phyloP scores from a whole-genome alignment of 37 sponge, comb jelly and placozoan genomes.

The Dysidea cf. avara region DNA sequence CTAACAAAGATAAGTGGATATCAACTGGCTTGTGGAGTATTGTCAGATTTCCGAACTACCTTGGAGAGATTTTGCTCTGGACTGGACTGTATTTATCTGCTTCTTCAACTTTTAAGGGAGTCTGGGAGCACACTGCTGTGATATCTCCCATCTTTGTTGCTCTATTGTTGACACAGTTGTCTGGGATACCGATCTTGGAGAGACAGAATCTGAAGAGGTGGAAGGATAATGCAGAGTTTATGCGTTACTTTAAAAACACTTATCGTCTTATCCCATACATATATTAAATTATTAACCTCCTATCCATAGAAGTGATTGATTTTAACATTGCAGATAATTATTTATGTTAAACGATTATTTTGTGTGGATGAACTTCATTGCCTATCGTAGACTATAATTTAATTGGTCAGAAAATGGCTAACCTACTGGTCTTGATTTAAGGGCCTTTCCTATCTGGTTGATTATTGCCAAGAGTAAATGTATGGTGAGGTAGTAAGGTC shows the following conservation, averaged over 20 bases:
- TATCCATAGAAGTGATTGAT: too few relatives aligned
- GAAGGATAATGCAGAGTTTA: slow-evolving; percentile 68
- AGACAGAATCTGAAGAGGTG: slow-evolving; percentile 62
- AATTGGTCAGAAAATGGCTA: too few relatives aligned
- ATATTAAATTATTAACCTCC: slow-evolving; percentile 33
- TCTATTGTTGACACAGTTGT: slow-evolving; percentile 61
- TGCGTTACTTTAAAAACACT: slow-evolving; percentile 60
- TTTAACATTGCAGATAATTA: too few relatives aligned
- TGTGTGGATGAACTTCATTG: too few relatives aligned
- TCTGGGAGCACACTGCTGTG: slow-evolving; percentile 53
- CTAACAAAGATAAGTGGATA: slow-evolving; percentile 79
- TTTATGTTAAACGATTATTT: too few relatives aligned
- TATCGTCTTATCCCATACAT: slow-evolving; percentile 75
- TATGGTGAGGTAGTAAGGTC: too few relatives aligned
- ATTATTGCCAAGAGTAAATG: too few relatives aligned
- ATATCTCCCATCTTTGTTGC: slow-evolving; percentile 76
- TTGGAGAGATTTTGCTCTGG: slow-evolving; percentile 96
- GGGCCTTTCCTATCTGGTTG: too few relatives aligned
- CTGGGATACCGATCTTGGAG: slow-evolving; percentile 90
- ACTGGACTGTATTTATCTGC: slow-evolving; percentile 88
- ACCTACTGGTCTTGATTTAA: too few relatives aligned
- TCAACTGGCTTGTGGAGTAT: slow-evolving; percentile 81
- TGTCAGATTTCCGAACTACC: slow-evolving; percentile 94
- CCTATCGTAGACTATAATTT: too few relatives aligned
- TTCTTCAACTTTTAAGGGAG: slow-evolving; percentile 69